Base-by-base conservation (phyloP, 1,140 invertebrate species). In the Callitettix versicolor region DNA sequence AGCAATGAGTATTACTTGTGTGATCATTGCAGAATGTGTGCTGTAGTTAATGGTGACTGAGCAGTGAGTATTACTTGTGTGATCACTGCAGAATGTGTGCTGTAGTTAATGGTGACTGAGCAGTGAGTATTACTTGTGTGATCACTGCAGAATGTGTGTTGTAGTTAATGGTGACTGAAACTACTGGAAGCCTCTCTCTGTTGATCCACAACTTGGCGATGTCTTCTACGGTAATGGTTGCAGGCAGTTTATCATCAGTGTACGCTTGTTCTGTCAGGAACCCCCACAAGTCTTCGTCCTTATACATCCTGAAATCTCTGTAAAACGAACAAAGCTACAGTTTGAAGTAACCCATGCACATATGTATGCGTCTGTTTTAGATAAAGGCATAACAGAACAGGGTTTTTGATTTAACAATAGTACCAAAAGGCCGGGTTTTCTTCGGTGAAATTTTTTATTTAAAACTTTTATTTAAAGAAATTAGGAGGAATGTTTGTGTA, bases 141-240 rank as follows among this genome's bases (percentile, higher is more conserved):
- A 87, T 62, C 40, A 65, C 71, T n/a, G 81, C 79, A 6, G 76
- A 73, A 53, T 78, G 78, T 42, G 73, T 73, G 6, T 75, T 65
- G 66, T 88, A 87, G 66, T 88, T 73, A 54, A 84, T 78, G 3
- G 69, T 76, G 15, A 89, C 79, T 21, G 76, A 86, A 24, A 95
- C 73, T 2, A 92, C 75, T 1, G 91, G 91, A 47, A 91, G 77
- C 40, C 86, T 71, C 62, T 87, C 84, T 67, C 90, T 84, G 0
- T 79, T 74, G 14, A 88, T 83, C 91, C 91, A 95, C 2, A 86
- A 82, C 9, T 79, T 78, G 3, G 82, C 84, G 30, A 91, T 80
- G 51, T 77, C 73, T 58, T 78, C 78, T 1, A 89, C 72, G 15
- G 76, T 77, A 1, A 82, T 65, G n/a, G 73, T 67, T 6, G 68